Evolutionary conservation across 2,888 invertebrate species (phyloP), one percentile per base, ranked within the genome.

Genomic region (Chaitophorus viminalis): DNA sequence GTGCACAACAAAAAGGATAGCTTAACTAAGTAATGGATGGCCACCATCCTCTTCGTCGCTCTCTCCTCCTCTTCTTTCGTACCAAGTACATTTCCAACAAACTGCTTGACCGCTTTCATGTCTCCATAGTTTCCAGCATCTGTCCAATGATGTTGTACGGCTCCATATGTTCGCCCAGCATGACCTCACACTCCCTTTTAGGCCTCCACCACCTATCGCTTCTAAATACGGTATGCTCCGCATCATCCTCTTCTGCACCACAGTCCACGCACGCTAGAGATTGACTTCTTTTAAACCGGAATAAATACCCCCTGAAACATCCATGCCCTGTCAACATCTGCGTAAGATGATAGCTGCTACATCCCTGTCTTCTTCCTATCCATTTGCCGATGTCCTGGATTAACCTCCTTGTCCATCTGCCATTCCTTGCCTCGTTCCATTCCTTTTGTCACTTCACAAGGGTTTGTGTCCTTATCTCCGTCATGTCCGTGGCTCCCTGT

Each of bases 61-160:
- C 31, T 52, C 77, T 52, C 77, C 29, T 77, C 77, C 29, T 77
- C 77, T 25, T 77, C 52, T 21, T 21, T 76, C 52, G 76, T 33
- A 1, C 14, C 4, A 46, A 76, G 18, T 4, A 52, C 18, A 3
- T 52, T 17, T 3, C 4, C 21, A 17, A 76, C 46, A 31, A 31
- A 52, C 1, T 4, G 52, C 9, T 29, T 18, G 18, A 52, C 52
- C 54, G 54, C 52, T 9, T 18, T 1, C 77, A 52, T 1, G 29
- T 31, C 8, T 21, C 21, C 31, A 54, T 52, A 18, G 77, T 31
- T 54, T 29, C 29, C 29, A 77, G 21, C 52, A 77, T 77, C 4
- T 31, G 3, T 8, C 0, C 3, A 8, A 54, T 31, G 4, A 52
- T 9, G 18, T 29, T 8, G 0, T 77, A 29, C 52, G 18, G 18